Evolutionary conservation across 2,113 vertebrate species (phyloP).

Genomic region (Perccottus glenii): DNA sequence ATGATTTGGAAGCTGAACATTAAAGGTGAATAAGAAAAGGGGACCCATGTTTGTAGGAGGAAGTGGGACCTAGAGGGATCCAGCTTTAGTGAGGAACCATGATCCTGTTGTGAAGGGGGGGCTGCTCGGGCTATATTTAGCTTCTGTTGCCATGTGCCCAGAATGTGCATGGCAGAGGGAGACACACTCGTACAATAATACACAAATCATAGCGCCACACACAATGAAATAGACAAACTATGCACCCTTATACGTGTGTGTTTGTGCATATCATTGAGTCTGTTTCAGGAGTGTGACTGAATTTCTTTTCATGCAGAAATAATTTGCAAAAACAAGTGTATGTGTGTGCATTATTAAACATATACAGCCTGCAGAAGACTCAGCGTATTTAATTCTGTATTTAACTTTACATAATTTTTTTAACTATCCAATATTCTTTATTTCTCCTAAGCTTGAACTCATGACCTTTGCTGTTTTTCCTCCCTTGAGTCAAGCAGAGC

Average conservation of each 20-base stretch:
- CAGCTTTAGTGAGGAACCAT: conserved; percentile 52
- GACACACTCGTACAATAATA: conserved; percentile 24
- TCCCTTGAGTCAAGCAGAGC: background rate
- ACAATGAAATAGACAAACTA: conserved; percentile 16
- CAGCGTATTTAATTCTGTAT: too few species aligned
- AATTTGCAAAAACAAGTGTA: too few species aligned
- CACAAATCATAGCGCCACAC: conserved; percentile 7
- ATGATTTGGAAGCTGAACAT: background rate
- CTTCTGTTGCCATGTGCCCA: conserved; percentile 79
- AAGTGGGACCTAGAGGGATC: conserved; percentile 23
- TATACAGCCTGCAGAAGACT: too few species aligned
- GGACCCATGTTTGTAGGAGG: conserved; percentile 23
- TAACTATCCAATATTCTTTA: too few species aligned
- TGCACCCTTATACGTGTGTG: conserved; percentile 10
- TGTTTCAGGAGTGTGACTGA: background rate
- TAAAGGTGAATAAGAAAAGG: background rate
- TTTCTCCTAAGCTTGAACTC: background rate
- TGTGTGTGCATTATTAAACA: too few species aligned
- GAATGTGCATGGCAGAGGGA: conserved; percentile 66
- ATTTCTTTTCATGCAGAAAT: too few species aligned
- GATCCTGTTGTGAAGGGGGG: conserved; percentile 66
- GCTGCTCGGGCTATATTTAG: conserved; percentile 79
- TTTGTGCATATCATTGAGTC: background rate
- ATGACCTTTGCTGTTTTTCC: conserved; percentile 3
- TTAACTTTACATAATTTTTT: too few species aligned